Evolutionary conservation across 2,113 vertebrate genomes (phyloP).

Genomic region (Atlantisia rogersi): DNA sequence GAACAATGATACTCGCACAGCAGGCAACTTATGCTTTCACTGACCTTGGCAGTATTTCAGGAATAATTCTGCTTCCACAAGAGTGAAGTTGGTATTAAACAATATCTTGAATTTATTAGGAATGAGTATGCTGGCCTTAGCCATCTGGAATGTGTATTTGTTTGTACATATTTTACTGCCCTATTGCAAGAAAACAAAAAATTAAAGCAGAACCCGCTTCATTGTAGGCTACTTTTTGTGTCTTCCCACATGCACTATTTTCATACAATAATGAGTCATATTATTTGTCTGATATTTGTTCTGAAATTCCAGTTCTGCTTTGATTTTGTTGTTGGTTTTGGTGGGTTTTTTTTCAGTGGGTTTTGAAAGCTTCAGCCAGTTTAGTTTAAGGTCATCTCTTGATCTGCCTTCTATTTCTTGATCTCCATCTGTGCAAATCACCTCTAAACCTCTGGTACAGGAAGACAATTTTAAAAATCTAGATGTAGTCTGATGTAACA

Average conservation of each 20-base stretch:
- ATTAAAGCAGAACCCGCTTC: neutral
- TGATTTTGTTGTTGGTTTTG: neutral
- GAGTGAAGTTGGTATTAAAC: neutral
- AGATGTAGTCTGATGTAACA: neutral
- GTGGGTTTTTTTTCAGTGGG: neutral
- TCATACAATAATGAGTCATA: neutral
- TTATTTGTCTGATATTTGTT: neutral
- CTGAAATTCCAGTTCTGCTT: neutral
- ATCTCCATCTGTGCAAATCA: neutral
- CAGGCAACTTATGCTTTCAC: neutral
- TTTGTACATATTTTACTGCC: slow-evolving; percentile 43
- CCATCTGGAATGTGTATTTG: slow-evolving; percentile 48
- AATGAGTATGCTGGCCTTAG: neutral
- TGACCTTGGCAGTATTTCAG: neutral
- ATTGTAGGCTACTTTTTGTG: neutral
- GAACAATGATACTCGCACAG: neutral
- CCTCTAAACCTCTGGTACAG: neutral
- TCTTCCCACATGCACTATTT: neutral
- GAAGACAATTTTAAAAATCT: neutral
- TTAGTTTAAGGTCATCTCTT: neutral
- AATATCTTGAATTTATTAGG: slow-evolving; percentile 4
- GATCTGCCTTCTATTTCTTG: neutral
- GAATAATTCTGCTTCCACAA: neutral
- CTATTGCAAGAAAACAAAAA: slow-evolving; percentile 14
- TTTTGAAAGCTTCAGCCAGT: neutral